Percentiles rank a stretch among this genome's conserved stretches.
Conservation (phyloP, 2,797 vertebrate genomes). For the Oryzias sinensis region DNA sequence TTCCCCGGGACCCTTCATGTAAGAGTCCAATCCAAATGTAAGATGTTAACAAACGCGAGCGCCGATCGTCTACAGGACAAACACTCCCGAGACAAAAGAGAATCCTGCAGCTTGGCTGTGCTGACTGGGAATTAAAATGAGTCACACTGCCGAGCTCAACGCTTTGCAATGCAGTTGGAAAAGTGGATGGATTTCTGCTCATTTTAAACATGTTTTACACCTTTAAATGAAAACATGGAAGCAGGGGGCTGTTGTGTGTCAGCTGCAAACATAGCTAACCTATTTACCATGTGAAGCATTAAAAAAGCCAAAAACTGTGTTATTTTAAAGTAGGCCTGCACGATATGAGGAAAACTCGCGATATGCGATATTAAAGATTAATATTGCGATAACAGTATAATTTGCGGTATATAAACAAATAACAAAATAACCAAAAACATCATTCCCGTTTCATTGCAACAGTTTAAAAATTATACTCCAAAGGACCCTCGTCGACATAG, state of each 20-base stretch:
- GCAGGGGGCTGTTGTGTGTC: background rate
- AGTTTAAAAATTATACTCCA: too few species aligned
- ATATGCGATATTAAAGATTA: too few species aligned
- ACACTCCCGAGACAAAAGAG: conserved; percentile 40
- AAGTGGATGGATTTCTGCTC: conserved; percentile 24
- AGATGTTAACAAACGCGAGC: conserved; percentile 56
- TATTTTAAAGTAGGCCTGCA: too few species aligned
- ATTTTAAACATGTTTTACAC: conserved; percentile 22
- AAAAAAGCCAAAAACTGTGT: too few species aligned
- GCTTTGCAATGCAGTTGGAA: conserved; percentile 15
- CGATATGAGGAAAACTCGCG: too few species aligned
- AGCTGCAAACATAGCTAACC: background rate
- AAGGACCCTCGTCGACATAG: too few species aligned
- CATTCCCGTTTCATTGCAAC: too few species aligned
- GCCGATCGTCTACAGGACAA: conserved; percentile 53
- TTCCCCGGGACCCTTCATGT: conserved; percentile 46
- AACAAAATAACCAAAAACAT: too few species aligned
- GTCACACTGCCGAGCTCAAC: conserved; percentile 29
- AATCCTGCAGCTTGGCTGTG: conserved; percentile 42
- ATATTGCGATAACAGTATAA: too few species aligned
- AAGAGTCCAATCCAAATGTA: conserved; percentile 57
- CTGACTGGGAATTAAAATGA: conserved; percentile 45
- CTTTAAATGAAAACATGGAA: conserved; percentile 5
- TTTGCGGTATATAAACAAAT: too few species aligned
- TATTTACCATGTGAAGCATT: too few species aligned